Conservation (phyloP, 1,140 invertebrate species). For the Heliconius congener region DNA sequence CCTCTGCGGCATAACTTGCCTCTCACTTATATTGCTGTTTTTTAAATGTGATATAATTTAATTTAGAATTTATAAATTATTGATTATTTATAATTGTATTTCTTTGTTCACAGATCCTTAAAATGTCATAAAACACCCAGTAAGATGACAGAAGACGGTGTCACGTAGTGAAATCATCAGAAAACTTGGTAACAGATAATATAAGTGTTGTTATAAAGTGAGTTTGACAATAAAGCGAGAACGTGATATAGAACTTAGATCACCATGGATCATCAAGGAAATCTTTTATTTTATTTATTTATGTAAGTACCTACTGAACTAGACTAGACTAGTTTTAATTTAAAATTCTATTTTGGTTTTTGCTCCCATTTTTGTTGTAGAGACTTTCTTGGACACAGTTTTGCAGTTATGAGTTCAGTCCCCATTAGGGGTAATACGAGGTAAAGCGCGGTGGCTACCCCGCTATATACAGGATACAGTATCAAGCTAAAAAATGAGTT, state of each 20-base stretch:
- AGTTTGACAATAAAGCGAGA: conserved; percentile 27
- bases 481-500: too few species aligned
- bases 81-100: not conserved
- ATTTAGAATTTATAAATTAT: not conserved
- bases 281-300: conserved; percentile 34
- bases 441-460: too few species aligned
- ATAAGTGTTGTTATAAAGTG: conserved; percentile 35
- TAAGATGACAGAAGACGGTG: conserved; percentile 52
- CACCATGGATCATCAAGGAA: conserved; percentile 36
- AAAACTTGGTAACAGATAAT: conserved; percentile 20
- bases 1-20: too few species aligned
- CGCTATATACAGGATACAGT: too few species aligned
- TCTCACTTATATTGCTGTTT: not conserved
- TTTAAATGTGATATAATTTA: not conserved
- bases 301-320: conserved; percentile 39
- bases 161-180: conserved; percentile 46
- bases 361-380: too few species aligned
- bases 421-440: too few species aligned
- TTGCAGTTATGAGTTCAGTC: too few species aligned
- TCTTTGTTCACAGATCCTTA: conserved; percentile 51
- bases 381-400: too few species aligned
- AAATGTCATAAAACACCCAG: conserved; percentile 29
- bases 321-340: not conserved
- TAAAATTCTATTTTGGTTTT: not conserved
- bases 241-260: conserved; percentile 6